These are phyloP conservation scores for Pavo muticus DNA, from an alignment of 2,113 vertebrate species.

Conservation along the genomic window DNA sequence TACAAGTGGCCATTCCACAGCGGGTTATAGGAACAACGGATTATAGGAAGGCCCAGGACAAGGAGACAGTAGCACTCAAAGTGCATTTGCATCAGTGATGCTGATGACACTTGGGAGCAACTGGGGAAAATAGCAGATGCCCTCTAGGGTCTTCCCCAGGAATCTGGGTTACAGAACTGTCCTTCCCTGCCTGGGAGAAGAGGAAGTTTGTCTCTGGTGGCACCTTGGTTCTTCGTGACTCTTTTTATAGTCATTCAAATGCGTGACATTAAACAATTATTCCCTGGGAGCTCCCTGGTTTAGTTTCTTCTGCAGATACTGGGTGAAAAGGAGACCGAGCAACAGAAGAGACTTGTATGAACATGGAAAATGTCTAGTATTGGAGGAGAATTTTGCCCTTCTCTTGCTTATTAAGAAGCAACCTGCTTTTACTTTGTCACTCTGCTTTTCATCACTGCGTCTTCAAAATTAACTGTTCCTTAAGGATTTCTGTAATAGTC, in stretches of 20 bases:
- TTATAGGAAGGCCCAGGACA: background rate
- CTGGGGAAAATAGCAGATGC: background rate
- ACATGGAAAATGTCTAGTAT: background rate
- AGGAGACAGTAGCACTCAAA: background rate
- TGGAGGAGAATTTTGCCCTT: background rate
- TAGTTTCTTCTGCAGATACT: slow-evolving; percentile 22
- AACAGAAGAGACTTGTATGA: background rate
- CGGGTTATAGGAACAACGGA: background rate
- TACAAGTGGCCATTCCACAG: background rate
- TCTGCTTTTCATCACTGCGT: background rate
- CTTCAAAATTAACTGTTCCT: background rate
- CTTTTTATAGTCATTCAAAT: background rate
- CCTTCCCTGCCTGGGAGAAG: background rate
- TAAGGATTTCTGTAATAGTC: background rate
- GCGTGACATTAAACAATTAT: background rate
- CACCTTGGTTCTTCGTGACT: background rate
- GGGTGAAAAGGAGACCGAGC: background rate
- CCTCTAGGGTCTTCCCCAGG: accelerated
- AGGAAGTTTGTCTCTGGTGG: background rate
- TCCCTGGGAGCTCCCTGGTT: background rate
- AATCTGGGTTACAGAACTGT: background rate
- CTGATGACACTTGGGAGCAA: background rate
- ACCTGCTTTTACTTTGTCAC: background rate
- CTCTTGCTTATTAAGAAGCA: background rate
- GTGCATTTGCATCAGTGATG: background rate